Evolutionary conservation across 2,113 vertebrate species (phyloP).

Genomic region (Polypterus senegalus): DNA sequence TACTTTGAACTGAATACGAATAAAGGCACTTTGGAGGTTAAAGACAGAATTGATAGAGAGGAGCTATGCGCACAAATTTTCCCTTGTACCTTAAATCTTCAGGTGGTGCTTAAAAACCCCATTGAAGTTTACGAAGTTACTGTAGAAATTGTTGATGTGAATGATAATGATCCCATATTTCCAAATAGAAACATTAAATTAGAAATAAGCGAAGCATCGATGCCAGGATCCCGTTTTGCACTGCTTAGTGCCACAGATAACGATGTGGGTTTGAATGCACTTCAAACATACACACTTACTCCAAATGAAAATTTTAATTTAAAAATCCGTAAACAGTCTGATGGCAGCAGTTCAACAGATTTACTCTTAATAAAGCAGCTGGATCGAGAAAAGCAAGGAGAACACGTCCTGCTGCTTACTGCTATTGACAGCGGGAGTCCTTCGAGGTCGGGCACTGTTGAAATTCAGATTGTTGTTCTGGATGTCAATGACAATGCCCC

Average conservation of each 20-base stretch:
- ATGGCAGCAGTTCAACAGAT: constrained; percentile 50
- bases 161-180: constrained; percentile 62
- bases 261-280: constrained; percentile 59
- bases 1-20: constrained; percentile 26
- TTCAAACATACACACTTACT: constrained; percentile 59
- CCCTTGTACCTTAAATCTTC: constrained; percentile 55
- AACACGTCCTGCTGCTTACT: constrained; percentile 16
- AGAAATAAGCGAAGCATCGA: constrained; percentile 54
- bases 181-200: constrained; percentile 45
- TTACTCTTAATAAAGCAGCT: constrained; percentile 19
- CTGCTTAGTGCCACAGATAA: constrained; percentile 63
- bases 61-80: constrained; percentile 27
- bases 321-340: constrained; percentile 47
- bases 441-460: constrained; percentile 20
- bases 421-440: constrained; percentile 26
- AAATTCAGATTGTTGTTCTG: constrained; percentile 18
- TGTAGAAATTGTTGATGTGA: constrained; percentile 61
- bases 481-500: constrained; percentile 27
- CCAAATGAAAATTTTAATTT: constrained; percentile 50
- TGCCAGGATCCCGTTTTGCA: constrained; percentile 36
- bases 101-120: constrained; percentile 56
- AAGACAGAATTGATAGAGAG: constrained; percentile 29
- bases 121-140: constrained; percentile 54
- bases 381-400: constrained; percentile 21
- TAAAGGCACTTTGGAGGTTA: constrained; percentile 22